phyloP scores from a whole-genome alignment of 2,113 vertebrate species.

The Cebidichthys violaceus region DNA sequence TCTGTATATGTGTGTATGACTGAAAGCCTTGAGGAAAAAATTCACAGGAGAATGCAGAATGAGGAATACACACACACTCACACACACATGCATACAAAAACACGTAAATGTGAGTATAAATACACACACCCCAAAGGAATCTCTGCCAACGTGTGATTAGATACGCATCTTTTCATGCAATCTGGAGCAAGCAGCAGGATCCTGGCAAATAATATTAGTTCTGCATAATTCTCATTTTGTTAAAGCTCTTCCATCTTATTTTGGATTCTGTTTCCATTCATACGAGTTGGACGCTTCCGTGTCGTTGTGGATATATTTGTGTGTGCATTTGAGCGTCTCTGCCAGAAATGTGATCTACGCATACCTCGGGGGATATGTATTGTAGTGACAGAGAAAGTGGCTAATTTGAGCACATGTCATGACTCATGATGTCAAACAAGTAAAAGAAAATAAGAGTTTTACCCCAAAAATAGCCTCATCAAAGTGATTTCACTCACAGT shows the following conservation, averaged over 20 bases:
- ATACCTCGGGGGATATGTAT: conserved; percentile 21
- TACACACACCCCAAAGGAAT: conserved; percentile 45
- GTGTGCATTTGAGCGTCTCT: conserved; percentile 8
- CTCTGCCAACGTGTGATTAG: conserved; percentile 60
- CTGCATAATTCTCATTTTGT: conserved; percentile 64
- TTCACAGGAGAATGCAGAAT: conserved; percentile 7
- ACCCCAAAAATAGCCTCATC: conserved; percentile 40
- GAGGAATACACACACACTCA: conserved; percentile 23
- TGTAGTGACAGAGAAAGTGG: conserved; percentile 17
- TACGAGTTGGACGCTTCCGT: conserved; percentile 17
- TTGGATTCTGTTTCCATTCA: conserved; percentile 66
- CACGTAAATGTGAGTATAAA: conserved; percentile 43
- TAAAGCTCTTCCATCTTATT: conserved; percentile 48
- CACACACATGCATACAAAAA: conserved; percentile 28
- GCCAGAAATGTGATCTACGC: conserved; percentile 43
- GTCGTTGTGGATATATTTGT: conserved; percentile 24
- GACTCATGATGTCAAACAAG: conserved; percentile 37
- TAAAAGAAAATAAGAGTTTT: background rate
- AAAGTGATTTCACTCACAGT: background rate
- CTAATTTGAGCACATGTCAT: conserved; percentile 43
- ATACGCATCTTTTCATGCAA: conserved; percentile 67
- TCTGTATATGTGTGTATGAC: background rate
- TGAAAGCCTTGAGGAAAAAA: conserved; percentile 26
- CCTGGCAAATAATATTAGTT: conserved; percentile 63
- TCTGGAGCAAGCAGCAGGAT: conserved; percentile 61